A percentile compares a stretch with the other conserved stretches of the same genome.
Conservation (phyloP, 2,113 vertebrate species). For the Scytalopus superciliaris region DNA sequence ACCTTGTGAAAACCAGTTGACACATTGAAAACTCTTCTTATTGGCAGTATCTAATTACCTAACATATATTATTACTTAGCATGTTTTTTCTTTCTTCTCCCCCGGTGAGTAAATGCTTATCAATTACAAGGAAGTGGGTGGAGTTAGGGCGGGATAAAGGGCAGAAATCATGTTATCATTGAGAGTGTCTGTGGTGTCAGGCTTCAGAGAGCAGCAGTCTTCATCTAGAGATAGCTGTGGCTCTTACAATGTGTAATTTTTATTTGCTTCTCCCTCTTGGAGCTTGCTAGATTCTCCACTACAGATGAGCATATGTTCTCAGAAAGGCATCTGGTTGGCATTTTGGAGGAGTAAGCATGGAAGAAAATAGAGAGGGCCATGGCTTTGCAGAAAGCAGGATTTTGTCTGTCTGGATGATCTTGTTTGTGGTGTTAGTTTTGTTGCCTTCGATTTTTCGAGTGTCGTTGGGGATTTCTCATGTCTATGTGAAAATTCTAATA, state of each 20-base stretch:
- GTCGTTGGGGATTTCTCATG: conserved; percentile 39
- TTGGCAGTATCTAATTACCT: not conserved
- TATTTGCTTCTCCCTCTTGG: not conserved
- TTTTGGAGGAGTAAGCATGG: conserved; percentile 30
- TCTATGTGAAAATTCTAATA: conserved; percentile 36
- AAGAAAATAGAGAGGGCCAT: not conserved
- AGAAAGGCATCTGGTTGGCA: not conserved
- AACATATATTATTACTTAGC: not conserved
- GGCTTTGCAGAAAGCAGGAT: not conserved
- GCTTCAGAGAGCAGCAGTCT: not conserved
- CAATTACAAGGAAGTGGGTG: conserved; percentile 19
- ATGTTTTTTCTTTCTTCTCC: not conserved
- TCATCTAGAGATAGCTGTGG: not conserved
- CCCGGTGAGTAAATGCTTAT: not conserved
- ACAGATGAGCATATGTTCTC: not conserved
- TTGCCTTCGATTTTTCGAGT: conserved; percentile 30
- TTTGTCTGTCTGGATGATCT: not conserved
- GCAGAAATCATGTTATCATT: not conserved
- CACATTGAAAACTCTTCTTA: not conserved
- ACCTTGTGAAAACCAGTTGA: not conserved
- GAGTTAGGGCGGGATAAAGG: not conserved
- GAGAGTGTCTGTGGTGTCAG: not conserved
- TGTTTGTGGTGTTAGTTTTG: not conserved
- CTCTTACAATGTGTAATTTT: not conserved
- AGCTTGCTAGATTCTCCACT: not conserved